Evolutionary conservation across 1,140 invertebrate genomes (phyloP), one percentile per base, ranked within the genome.

Genomic region (Aradophagus sp.): DNA sequence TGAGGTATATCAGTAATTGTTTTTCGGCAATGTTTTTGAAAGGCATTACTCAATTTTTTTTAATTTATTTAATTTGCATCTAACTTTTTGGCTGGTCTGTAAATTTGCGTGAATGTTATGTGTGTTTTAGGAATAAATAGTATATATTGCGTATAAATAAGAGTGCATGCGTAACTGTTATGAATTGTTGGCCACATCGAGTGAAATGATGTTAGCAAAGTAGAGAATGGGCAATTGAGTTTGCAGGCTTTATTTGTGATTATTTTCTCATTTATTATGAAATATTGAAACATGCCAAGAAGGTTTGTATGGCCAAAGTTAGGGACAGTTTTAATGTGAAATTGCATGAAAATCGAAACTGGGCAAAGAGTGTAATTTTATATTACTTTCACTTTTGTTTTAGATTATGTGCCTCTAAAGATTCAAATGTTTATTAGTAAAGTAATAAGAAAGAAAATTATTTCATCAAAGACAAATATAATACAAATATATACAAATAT

Each of bases 261-360:
- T 66, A 45, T 39, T 32, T 23, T 34, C 41, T 65, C 48, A 48
- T 55, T 65, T 39, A 32, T 32, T 27, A 20, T 26, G 41, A 53
- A 55, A 55, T 29, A 47, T 47, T 47, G 52, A 55, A 66, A 56
- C 61, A 55, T 56, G 62, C 62, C 62, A 55, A 66, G 62, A 56
- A 65, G 47, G 31, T 42, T 65, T 58, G 45, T 38, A 66, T 42
- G 53, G 62, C 62, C 62, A 67, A 67, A 67, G 62, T 58, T 58
- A 58, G 44, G 52, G 5, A 32, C 44, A 58, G 45, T 29, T 50
- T 44, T 58, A 58, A 32, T 17, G 38, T 27, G 29, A 44, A 50
- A 42, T 62, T 42, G 35, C 29, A 35, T 31, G 36, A 23, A 20
- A 31, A 13, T 12, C 14, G 23, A 5, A 35, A 41, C 56, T 15